These are phyloP conservation scores for Sinelater perroti DNA, from an alignment of 2,888 invertebrate species.

Conservation along the genomic window DNA sequence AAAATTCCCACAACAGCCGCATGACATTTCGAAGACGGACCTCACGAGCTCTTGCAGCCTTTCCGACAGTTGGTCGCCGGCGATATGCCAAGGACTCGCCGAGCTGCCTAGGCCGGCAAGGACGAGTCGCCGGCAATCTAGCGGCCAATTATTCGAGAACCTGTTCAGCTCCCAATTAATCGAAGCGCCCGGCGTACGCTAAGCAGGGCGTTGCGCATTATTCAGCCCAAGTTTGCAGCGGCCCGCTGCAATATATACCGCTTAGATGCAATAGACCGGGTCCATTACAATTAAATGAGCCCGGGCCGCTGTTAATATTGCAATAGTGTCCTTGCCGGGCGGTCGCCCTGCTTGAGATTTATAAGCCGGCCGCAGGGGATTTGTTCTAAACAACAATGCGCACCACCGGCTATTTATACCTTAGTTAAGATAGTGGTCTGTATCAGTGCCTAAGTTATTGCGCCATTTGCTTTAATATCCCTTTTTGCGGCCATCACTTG, in stretches of 20 bases:
- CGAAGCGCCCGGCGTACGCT: slow-evolving; percentile 12
- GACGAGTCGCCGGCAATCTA: too few species aligned
- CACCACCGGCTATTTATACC: slow-evolving; percentile 25
- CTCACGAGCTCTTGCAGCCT: too few species aligned
- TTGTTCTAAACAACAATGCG: slow-evolving; percentile 30
- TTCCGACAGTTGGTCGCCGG: too few species aligned
- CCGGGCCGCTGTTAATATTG: slow-evolving; percentile 40
- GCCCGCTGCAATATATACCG: slow-evolving; percentile 32
- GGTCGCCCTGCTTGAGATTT: slow-evolving; percentile 34
- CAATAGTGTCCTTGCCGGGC: slow-evolving; percentile 32
- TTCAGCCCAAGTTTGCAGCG: slow-evolving; percentile 21
- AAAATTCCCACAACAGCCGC: too few species aligned
- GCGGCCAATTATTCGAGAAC: too few species aligned
- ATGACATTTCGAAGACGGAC: too few species aligned
- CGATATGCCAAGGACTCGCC: too few species aligned
- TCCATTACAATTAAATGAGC: slow-evolving; percentile 38
- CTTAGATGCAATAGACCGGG: slow-evolving; percentile 35
- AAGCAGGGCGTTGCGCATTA: slow-evolving; percentile 23
- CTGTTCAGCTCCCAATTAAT: slow-evolving; percentile 21
- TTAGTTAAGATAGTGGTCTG: slow-evolving; percentile 29
- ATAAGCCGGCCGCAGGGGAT: slow-evolving; percentile 29
- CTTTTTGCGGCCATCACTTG: slow-evolving; percentile 8
- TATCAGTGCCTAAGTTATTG: slow-evolving; percentile 27
- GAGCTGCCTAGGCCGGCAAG: too few species aligned
- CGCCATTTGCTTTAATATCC: slow-evolving; percentile 25